Base-by-base conservation (phyloP, 1,140 invertebrate genomes). In the Oryctes rhinoceros region DNA sequence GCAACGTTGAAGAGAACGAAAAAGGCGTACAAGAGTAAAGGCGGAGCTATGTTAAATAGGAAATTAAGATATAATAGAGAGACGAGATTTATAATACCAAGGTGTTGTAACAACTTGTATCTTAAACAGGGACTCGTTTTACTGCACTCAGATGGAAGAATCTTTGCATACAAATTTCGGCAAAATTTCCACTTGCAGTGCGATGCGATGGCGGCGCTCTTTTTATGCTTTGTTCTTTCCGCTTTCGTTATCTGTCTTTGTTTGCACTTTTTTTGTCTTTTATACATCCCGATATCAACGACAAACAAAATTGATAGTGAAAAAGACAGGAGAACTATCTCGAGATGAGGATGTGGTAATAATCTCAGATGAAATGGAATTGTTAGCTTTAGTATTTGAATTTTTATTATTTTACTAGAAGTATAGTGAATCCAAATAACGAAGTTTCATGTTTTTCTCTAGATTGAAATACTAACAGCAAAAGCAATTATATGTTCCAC, bases 41-140 rank as follows among this genome's bases (percentile, higher is more conserved):
- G 15, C n/a, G 10, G 10, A 71, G 5, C 6, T 4, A 71, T 71
- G 65, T 71, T 71, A 71, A 71, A 37, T n/a, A 71, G 65, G 65
- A 71, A 71, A 71, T 71, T 71, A 71, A 71, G 65, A 71, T 24
- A 71, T 71, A 71, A 71, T 71, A 71, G 65, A 71, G 5, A 71
- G 65, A 71, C 65, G 65, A 71, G 65, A 71, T 71, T 71, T 71
- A 71, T 71, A 71, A 71, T 71, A n/a, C 65, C 20, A 71, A 71
- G 11, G 65, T 71, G 24, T 71, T 71, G 65, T 71, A 71, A 71
- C 65, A 71, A 71, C 65, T 71, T 71, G 65, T 71, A 71, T 71
- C 65, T 71, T 71, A 71, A 71, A 71, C 65, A 37, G 65, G 35
- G 65, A 71, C 65, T 24, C 35, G 65, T 30, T 30, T 24, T 71